Percentiles rank a stretch among this genome's conserved stretches.
Evolutionary conservation across 1,140 invertebrate genomes (phyloP).

Genomic region (Popillia japonica): DNA sequence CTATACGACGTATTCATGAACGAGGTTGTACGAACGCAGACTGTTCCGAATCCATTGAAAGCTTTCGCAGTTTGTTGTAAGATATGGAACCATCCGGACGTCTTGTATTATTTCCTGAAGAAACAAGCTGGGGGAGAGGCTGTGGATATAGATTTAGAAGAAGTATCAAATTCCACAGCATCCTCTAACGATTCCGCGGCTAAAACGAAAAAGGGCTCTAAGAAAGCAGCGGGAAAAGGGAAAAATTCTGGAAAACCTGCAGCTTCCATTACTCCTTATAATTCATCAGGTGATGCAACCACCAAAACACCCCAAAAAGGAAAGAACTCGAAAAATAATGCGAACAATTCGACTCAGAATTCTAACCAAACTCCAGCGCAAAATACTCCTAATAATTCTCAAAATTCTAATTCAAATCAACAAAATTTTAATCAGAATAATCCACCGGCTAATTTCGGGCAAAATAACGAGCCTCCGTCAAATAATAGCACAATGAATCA

Average conservation of each 20-base stretch:
- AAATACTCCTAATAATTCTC: conserved; percentile 9
- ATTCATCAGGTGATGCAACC: conserved; percentile 54
- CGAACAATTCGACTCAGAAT: conserved; percentile 15
- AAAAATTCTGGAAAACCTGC: conserved; percentile 66
- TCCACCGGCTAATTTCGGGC: not conserved
- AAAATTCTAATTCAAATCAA: not conserved
- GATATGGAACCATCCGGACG: conserved; percentile 99
- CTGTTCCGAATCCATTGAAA: conserved; percentile 94
- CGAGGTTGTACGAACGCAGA: conserved; percentile 84
- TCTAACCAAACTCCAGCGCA: not conserved
- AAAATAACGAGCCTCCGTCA: not conserved
- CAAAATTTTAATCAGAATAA: not conserved
- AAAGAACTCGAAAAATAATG: conserved; percentile 28
- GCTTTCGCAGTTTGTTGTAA: conserved; percentile 99
- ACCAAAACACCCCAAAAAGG: not conserved
- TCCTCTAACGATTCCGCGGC: conserved; percentile 52
- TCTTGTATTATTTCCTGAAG: conserved; percentile 90
- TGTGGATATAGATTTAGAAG: conserved; percentile 91
- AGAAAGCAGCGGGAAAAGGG: conserved; percentile 48
- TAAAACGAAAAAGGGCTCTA: conserved; percentile 51
- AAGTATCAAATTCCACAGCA: conserved; percentile 67
- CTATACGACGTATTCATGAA: conserved; percentile 92
- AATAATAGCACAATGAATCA: not conserved
- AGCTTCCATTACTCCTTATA: conserved; percentile 72
- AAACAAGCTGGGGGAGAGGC: conserved; percentile 83